A percentile compares a stretch with the other conserved stretches of the same genome.
Evolutionary conservation across 2,113 vertebrate species (phyloP).

Genomic region (Lepisosteus osseus): DNA sequence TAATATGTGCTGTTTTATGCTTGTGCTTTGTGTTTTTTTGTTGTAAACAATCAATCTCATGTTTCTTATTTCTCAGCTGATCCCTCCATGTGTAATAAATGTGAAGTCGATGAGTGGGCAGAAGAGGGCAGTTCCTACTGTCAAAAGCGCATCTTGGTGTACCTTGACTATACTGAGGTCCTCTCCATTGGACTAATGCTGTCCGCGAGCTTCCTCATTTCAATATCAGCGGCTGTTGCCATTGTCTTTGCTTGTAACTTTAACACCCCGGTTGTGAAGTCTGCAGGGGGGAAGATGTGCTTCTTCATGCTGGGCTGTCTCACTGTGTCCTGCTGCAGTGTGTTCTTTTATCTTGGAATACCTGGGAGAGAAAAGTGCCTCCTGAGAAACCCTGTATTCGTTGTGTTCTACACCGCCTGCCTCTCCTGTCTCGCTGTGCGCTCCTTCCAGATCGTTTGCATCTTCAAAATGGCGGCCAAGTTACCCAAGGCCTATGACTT

Average conservation of each 20-base stretch:
- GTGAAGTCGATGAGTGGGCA: conserved; percentile 69
- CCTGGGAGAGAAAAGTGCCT: conserved; percentile 56
- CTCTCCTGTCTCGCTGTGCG: conserved; percentile 72
- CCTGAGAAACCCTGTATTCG: conserved; percentile 55
- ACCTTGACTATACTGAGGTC: conserved; percentile 55
- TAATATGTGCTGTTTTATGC: too few species aligned
- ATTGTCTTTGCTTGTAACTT: conserved; percentile 63
- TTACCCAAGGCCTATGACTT: conserved; percentile 55
- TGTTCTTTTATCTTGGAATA: conserved; percentile 69
- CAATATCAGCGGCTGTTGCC: conserved; percentile 41
- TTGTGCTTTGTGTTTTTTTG: too few species aligned
- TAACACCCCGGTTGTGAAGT: conserved; percentile 76
- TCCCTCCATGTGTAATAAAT: conserved; percentile 59
- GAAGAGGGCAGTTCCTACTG: conserved; percentile 60
- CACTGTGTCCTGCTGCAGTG: conserved; percentile 53
- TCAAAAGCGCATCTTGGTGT: conserved; percentile 51
- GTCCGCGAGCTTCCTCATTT: conserved; percentile 35
- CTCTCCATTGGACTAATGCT: conserved; percentile 55
- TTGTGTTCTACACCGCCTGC: conserved; percentile 65
- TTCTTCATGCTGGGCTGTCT: conserved; percentile 78
- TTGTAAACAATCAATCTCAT: too few species aligned
- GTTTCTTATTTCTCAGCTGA: conserved; percentile 44
- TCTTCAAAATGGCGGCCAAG: conserved; percentile 78
- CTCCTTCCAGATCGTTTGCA: conserved; percentile 77
- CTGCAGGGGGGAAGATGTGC: conserved; percentile 75